Evolutionary conservation across 2,113 vertebrate species (phyloP), one percentile per base, ranked within the genome.

Genomic region (Hiodon tergisus): DNA sequence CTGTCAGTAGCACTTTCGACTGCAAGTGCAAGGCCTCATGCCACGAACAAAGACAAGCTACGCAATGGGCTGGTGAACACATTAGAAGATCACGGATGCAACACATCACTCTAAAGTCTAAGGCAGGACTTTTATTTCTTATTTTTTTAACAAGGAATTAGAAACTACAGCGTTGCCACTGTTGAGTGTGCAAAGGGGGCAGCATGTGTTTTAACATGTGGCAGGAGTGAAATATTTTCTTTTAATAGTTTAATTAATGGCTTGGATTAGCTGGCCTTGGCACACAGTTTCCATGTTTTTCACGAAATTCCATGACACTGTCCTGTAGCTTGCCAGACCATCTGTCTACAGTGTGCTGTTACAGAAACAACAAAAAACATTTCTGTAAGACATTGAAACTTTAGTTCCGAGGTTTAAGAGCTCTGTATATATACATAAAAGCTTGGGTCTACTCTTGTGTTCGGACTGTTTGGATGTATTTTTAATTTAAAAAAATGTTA

Each of bases 231-330:
- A 73, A 74, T 75, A 50, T 57, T 69, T 72, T 77, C 3, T 75
- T 78, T 69, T 71, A 73, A 75, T 69, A 75, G 67, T 74, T 47
- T 75, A 75, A 78, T 75, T 80, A 73, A 66, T 82, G 10, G 70
- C 52, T 31, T 16, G 51, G 66, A 61, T 57, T 76, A 48, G 50
- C 59, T 67, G 61, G 60, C 52, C 1, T 66, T 67, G 60, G 68
- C 58, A 77, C 72, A 78, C 78, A 72, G 76, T 78, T 78, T 55
- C 54, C 54, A 52, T 5, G n/a, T 76, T 51, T 76, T 47, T 31
- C 72, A 75, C 13, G 65, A 31, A 47, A 47, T 77, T 79, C 71
- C 68, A 55, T 75, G 72, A 74, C 77, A 74, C 62, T 62, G 52
- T 52, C 11, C 50, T 48, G 16, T 47, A 69, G 16, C 68, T 4